phyloP scores from a whole-genome alignment of 2,797 vertebrate genomes.

The Mormyrops attenuatus region DNA sequence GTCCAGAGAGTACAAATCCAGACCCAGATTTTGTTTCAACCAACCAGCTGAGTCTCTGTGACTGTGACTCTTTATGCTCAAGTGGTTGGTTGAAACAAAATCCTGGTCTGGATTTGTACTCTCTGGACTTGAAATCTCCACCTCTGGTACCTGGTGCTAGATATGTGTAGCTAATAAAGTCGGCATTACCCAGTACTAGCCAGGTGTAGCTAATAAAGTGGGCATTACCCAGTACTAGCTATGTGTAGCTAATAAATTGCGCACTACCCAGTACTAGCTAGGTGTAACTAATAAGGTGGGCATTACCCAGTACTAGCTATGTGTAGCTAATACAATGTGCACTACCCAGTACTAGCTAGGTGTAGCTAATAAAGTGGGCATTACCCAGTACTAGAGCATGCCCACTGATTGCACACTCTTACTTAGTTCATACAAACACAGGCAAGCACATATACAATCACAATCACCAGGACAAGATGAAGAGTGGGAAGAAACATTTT shows the following conservation, averaged over 20 bases:
- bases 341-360: neutral
- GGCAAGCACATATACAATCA: neutral
- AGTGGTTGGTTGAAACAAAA: too few species aligned
- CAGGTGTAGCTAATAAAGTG: neutral
- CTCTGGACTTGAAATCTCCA: too few species aligned
- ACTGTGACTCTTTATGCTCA: too few species aligned
- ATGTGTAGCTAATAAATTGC: too few species aligned
- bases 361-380: neutral
- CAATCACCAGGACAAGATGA: neutral
- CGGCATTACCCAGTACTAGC: neutral
- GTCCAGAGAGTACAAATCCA: too few species aligned
- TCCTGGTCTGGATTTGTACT: too few species aligned
- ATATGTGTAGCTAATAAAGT: neutral
- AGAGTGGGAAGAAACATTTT: neutral
- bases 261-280: too few species aligned
- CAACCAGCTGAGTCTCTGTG: too few species aligned
- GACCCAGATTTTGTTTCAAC: too few species aligned
- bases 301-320: neutral
- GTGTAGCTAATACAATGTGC: neutral
- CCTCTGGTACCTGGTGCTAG: too few species aligned
- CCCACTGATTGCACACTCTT: neutral
- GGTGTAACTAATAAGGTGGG: neutral
- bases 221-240: neutral
- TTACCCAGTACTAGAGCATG: too few species aligned
- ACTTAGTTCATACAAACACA: neutral